Conservation (phyloP, 2,113 vertebrate genomes). For the Salvator merianae region DNA sequence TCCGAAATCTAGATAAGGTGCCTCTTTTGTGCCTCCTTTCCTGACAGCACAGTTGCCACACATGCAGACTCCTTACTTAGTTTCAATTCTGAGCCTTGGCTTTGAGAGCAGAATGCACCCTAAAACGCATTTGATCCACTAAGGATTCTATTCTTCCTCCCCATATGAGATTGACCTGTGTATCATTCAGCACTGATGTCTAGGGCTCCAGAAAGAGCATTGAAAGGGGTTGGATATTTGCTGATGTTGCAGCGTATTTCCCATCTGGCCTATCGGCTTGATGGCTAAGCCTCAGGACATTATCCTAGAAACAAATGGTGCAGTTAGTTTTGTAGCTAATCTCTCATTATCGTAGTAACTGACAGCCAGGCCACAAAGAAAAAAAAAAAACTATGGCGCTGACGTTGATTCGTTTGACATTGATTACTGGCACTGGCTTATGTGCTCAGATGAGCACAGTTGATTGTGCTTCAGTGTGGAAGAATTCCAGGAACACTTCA, state of each 20-base stretch:
- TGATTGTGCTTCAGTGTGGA: background rate
- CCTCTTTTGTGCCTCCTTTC: slow-evolving; percentile 36
- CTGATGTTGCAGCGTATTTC: slow-evolving; percentile 9
- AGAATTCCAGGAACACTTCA: background rate
- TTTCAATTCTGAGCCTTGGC: background rate
- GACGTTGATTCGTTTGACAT: background rate
- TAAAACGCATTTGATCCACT: background rate
- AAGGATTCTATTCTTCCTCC: background rate
- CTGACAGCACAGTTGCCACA: background rate
- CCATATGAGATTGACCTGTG: background rate
- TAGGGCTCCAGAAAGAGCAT: background rate
- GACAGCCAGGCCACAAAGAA: background rate
- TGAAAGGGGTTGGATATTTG: background rate
- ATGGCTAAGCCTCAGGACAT: slow-evolving; percentile 3
- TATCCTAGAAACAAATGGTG: slow-evolving; percentile 49
- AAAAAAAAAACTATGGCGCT: background rate
- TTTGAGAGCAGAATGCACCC: slow-evolving; percentile 17
- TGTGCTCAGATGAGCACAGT: background rate
- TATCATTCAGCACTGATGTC: slow-evolving; percentile 19
- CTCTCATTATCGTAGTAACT: background rate
- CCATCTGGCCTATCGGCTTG: slow-evolving; percentile 37
- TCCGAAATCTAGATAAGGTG: slow-evolving; percentile 54
- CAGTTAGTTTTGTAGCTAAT: slow-evolving; percentile 46
- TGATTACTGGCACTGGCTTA: background rate
- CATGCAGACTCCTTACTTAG: background rate